Base-by-base conservation (phyloP, 2,888 invertebrate species). In the Phlogophora meticulosa region DNA sequence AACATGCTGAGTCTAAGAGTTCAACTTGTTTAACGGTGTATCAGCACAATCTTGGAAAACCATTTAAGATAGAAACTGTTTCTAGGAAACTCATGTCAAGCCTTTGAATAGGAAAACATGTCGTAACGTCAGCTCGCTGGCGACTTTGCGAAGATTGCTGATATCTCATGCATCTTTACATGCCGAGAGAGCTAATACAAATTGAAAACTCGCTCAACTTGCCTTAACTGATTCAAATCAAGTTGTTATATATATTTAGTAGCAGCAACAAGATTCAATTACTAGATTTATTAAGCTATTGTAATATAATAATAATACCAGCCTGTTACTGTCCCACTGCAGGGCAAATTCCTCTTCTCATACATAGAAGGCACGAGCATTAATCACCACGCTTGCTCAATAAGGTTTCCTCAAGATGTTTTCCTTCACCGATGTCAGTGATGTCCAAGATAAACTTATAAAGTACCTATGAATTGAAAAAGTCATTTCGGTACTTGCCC, bases 131-230 rank as follows among this genome's bases (percentile, higher is more conserved):
- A 28, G 34, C 20, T 36, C 17, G 40, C 24, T 17, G 13, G 7
- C 0, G 22, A 48, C 48, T 49, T 42, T 3, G 34, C 34, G n/a
- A 66, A 56, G 22, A 28, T 67, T 22, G 20, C 56, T 49, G 48
- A 56, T 36, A 67, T 40, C 20, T 48, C 15, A 28, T 32, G 28
- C n/a, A 42, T 53, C 48, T 34, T 49, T 32, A 48, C 22, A 53
- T 7, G 13, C 13, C 7, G 20, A 5, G 11, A 7, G 24, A 36
- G 15, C 24, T n/a, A 36, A 61, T n/a, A 56, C 20, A 48, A 42
- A 20, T 48, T 10, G 20, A n/a, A 0, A 28, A 34, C 20, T 15
- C n/a, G 40, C 11, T 42, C n/a, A 42, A 36, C n/a, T 56, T 42
- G 17, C 24, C 7, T 20, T 43, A 28, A 15, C 24, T 48, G 17